Conservation (phyloP, 53 echinoderm and acorn worm genomes). For the Antedon mediterranea region DNA sequence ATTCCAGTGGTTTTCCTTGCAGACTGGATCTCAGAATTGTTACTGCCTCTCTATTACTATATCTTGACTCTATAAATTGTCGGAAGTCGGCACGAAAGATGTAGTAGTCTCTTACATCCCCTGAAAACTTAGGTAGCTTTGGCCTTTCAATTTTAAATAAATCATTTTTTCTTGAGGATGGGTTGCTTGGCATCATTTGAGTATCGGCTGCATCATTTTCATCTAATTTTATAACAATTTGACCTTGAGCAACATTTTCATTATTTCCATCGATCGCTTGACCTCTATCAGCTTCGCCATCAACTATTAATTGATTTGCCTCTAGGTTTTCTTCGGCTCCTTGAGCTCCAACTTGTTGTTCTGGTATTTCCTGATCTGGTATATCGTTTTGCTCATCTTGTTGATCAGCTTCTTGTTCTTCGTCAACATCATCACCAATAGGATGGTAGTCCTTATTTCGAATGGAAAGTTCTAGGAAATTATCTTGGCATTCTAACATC, state of each 20-base stretch:
- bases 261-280: not conserved
- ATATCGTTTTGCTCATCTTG: not conserved
- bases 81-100: conserved; percentile 23
- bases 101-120: conserved; percentile 29
- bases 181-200: not conserved
- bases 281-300: not conserved
- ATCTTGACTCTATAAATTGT: conserved; percentile 21
- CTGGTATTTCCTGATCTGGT: not conserved
- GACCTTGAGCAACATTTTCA: not conserved
- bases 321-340: not conserved
- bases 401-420: no score
- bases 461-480: conserved; percentile 11
- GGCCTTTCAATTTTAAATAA: conserved; percentile 26
- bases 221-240: no score
- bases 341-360: not conserved
- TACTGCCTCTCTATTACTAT: conserved; percentile 12
- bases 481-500: conserved; percentile 18
- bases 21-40: conserved; percentile 23
- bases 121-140: conserved; percentile 31
- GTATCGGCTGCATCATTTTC: no score
- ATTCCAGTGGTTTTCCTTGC: conserved; percentile 7
- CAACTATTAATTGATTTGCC: not conserved
- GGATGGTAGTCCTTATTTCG: not conserved
- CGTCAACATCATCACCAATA: conserved; percentile 1
- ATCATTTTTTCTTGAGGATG: not conserved